Percentiles rank a stretch among this genome's conserved stretches.
Evolutionary conservation across 2,113 vertebrate genomes (phyloP).

Genomic region (Varanus salvator): DNA sequence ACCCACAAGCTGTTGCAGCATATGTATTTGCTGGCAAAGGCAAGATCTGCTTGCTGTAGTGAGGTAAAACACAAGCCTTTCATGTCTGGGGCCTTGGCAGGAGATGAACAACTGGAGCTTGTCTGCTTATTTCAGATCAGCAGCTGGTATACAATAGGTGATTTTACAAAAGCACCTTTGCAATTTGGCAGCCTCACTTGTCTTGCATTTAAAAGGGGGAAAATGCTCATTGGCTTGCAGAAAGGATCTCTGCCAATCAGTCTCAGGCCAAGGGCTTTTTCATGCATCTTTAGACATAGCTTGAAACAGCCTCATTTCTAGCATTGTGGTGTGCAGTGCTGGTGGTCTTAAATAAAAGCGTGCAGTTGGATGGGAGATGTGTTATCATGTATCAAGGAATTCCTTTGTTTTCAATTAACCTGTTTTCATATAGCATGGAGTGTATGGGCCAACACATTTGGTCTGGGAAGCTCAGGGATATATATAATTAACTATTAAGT

Average conservation of each 20-base stretch:
- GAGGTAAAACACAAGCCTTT: constrained; percentile 55
- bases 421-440: too few species aligned
- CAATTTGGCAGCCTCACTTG: constrained; percentile 47
- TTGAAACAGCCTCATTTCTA: background rate
- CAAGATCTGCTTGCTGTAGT: constrained; percentile 27
- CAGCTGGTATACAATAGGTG: constrained; percentile 48
- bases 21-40: constrained; percentile 40
- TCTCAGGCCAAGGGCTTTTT: constrained; percentile 17
- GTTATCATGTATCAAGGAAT: background rate
- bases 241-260: constrained; percentile 34
- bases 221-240: constrained; percentile 25
- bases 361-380: background rate
- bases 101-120: constrained; percentile 46
- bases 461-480: too few species aligned
- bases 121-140: background rate
- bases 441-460: too few species aligned
- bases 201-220: constrained; percentile 33
- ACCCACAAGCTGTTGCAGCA: constrained; percentile 42
- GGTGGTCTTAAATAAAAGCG: background rate
- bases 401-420: too few species aligned
- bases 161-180: constrained; percentile 55
- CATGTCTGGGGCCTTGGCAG: constrained; percentile 35
- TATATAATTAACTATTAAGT: too few species aligned
- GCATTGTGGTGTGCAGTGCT: background rate
- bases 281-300: background rate